A percentile compares a stretch with the other conserved stretches of the same genome.
These are phyloP conservation scores for Synanthedon vespiformis DNA, from an alignment of 2,888 invertebrate species.

Conservation along the genomic window DNA sequence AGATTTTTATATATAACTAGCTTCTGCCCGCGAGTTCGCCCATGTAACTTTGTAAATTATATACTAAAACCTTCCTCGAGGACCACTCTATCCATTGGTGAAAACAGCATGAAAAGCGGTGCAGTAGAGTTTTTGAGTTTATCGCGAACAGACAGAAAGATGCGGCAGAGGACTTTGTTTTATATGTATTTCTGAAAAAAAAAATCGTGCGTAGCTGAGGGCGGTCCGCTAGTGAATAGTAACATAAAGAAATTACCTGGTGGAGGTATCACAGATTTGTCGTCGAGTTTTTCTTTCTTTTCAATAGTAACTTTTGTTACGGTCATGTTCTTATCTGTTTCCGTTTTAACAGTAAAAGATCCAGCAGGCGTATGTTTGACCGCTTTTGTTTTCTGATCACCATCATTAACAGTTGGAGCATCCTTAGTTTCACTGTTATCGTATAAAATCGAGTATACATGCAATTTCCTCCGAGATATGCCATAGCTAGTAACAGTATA, in stretches of 20 bases:
- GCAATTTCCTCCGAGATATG: background rate
- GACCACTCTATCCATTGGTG: too few relatives aligned
- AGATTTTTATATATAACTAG: too few relatives aligned
- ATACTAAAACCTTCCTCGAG: too few relatives aligned
- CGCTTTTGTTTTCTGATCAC: slow-evolving; percentile 15
- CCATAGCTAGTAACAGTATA: background rate
- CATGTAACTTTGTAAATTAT: too few relatives aligned
- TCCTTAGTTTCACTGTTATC: background rate
- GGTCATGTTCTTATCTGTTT: slow-evolving; percentile 38
- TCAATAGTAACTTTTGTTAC: slow-evolving; percentile 63
- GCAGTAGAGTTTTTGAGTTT: too few relatives aligned
- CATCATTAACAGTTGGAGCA: background rate
- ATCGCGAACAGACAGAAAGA: too few relatives aligned
- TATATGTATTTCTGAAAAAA: too few relatives aligned
- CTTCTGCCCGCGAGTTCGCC: too few relatives aligned
- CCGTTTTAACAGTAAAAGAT: slow-evolving; percentile 53
- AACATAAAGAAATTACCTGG: slow-evolving; percentile 3
- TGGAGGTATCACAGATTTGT: slow-evolving; percentile 18
- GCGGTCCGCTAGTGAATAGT: too few relatives aligned
- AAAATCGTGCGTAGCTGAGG: too few relatives aligned
- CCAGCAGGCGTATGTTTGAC: slow-evolving; percentile 38
- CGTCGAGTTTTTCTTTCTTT: slow-evolving; percentile 19
- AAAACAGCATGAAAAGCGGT: too few relatives aligned
- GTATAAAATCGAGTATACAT: background rate
- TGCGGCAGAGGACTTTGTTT: too few relatives aligned